phyloP scores from a whole-genome alignment of 2,888 invertebrate species.

The Sisyra nigra region DNA sequence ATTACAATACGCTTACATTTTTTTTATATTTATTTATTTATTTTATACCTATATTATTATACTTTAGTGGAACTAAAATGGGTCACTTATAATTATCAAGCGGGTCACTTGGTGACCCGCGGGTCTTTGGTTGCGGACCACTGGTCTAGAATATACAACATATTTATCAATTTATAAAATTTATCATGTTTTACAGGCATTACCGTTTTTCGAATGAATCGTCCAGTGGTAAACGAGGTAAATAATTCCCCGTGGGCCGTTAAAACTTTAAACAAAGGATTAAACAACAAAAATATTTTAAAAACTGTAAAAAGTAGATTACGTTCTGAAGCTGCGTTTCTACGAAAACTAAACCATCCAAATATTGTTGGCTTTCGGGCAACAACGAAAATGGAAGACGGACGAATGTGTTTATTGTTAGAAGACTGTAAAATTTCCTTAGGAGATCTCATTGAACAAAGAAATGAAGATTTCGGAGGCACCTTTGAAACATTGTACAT shows the following conservation, averaged over 20 bases:
- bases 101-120: no score
- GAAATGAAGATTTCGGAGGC: constrained; percentile 34
- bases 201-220: constrained; percentile 55
- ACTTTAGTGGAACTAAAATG: no score
- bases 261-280: constrained; percentile 42
- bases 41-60: no score
- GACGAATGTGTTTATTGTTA: constrained; percentile 53
- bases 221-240: constrained; percentile 51
- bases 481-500: constrained; percentile 47
- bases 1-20: no score
- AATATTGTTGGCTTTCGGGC: constrained; percentile 67
- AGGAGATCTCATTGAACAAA: constrained; percentile 57
- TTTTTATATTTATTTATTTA: no score
- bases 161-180: no score
- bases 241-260: constrained; percentile 75
- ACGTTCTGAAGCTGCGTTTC: constrained; percentile 51
- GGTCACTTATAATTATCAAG: no score
- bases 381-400: constrained; percentile 33
- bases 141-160: no score
- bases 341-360: constrained; percentile 54
- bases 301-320: constrained; percentile 37
- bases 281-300: no score
- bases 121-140: no score
- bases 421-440: constrained; percentile 59
- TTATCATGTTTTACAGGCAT: no score